phyloP scores from a whole-genome alignment of 2,113 vertebrate species.

The Myotis davidii region DNA sequence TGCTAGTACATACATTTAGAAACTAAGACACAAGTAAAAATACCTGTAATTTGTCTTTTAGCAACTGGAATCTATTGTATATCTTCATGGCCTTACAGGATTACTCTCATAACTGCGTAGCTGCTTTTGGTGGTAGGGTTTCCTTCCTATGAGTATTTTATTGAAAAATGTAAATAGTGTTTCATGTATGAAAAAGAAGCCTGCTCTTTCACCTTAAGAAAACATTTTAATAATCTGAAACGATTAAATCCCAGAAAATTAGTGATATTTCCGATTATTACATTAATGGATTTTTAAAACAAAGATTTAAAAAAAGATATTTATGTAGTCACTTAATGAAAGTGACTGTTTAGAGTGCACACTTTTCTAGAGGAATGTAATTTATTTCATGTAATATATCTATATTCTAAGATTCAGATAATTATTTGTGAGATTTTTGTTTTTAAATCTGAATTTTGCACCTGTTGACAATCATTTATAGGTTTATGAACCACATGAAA shows the following conservation, averaged over 20 bases:
- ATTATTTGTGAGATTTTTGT: conserved; percentile 2
- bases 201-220: conserved; percentile 38
- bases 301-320: background rate
- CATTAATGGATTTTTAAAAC: conserved; percentile 43
- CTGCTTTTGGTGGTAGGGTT: conserved; percentile 51
- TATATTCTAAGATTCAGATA: conserved; percentile 1
- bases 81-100: conserved; percentile 70
- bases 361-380: conserved; percentile 18
- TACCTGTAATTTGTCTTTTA: conserved; percentile 85
- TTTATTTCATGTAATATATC: conserved; percentile 33
- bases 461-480: conserved; percentile 79
- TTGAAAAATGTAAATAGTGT: conserved; percentile 58
- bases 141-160: conserved; percentile 60
- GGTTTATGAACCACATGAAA: conserved; percentile 99
- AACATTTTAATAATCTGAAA: background rate
- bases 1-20: conserved; percentile 87
- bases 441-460: conserved; percentile 64
- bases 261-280: conserved; percentile 25
- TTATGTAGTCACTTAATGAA: background rate
- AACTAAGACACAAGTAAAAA: conserved; percentile 81
- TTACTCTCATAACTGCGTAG: conserved; percentile 51
- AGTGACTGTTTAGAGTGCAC: background rate
- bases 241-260: conserved; percentile 10
- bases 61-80: conserved; percentile 81
- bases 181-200: background rate